Percentiles rank a stretch among this genome's conserved stretches.
Evolutionary conservation across 2,797 vertebrate species (phyloP).

Genomic region (Dromococcyx pavoninus): DNA sequence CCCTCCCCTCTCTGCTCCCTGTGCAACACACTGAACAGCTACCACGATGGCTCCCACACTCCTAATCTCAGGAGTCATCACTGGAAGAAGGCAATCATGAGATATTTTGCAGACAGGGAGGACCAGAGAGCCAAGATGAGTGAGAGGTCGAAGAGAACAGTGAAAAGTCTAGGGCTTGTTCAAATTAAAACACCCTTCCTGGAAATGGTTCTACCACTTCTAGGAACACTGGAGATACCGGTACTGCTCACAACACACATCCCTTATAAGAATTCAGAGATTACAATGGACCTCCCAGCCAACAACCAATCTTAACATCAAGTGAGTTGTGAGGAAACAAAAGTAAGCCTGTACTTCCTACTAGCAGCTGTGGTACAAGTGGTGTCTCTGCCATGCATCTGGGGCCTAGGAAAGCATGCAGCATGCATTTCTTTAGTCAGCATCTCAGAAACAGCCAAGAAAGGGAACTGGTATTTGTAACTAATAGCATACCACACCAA

Average conservation of each 20-base stretch:
- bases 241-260: background rate
- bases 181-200: background rate
- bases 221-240: background rate
- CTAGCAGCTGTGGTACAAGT: background rate
- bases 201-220: background rate
- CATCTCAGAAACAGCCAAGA: background rate
- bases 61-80: background rate
- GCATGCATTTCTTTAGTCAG: background rate
- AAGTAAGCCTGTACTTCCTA: background rate
- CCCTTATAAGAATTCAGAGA: background rate
- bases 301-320: background rate
- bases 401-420: background rate
- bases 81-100: background rate
- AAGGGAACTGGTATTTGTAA: background rate
- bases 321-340: background rate
- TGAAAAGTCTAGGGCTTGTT: background rate
- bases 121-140: background rate
- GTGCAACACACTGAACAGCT: background rate
- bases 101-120: background rate
- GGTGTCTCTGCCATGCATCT: background rate
- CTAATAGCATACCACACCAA: background rate
- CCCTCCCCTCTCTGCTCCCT: background rate
- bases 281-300: background rate
- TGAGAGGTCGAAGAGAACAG: background rate
- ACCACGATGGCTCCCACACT: background rate